These are phyloP conservation scores for Sarcophilus harrisii DNA, from an alignment of 2,797 vertebrate genomes.

Conservation along the genomic window DNA sequence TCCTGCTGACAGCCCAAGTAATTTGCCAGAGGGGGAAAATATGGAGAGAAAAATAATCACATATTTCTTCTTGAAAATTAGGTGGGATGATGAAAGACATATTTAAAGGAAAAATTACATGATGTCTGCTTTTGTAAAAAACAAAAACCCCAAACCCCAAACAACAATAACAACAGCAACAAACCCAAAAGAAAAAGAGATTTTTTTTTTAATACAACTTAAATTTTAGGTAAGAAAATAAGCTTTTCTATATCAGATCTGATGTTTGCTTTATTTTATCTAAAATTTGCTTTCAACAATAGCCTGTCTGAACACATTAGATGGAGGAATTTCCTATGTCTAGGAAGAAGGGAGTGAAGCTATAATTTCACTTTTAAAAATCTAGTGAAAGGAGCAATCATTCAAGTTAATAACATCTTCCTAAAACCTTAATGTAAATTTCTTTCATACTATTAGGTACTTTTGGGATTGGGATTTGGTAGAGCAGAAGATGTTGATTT, in stretches of 20 bases:
- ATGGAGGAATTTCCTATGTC: not conserved
- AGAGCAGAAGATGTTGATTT: not conserved
- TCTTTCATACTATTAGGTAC: not conserved
- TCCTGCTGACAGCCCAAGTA: not conserved
- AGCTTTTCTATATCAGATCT: constrained; percentile 7
- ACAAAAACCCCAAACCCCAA: too few species aligned
- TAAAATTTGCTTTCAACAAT: constrained; percentile 26
- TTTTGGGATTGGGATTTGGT: not conserved
- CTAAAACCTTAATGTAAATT: not conserved
- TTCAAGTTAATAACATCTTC: constrained; percentile 1
- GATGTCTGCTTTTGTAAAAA: not conserved
- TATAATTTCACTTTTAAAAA: constrained; percentile 20
- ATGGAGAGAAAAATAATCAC: not conserved
- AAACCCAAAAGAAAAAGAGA: not conserved
- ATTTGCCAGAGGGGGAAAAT: not conserved
- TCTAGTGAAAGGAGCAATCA: not conserved
- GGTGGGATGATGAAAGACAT: not conserved
- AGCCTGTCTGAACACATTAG: not conserved
- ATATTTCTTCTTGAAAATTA: not conserved
- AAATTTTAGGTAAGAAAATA: constrained; percentile 30
- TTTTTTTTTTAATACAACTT: constrained; percentile 5
- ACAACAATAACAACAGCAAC: too few species aligned
- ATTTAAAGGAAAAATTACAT: not conserved
- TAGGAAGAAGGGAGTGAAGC: not conserved
- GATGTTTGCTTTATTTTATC: constrained; percentile 16